phyloP scores from a whole-genome alignment of 2,888 invertebrate species.

The Crematogaster levior region DNA sequence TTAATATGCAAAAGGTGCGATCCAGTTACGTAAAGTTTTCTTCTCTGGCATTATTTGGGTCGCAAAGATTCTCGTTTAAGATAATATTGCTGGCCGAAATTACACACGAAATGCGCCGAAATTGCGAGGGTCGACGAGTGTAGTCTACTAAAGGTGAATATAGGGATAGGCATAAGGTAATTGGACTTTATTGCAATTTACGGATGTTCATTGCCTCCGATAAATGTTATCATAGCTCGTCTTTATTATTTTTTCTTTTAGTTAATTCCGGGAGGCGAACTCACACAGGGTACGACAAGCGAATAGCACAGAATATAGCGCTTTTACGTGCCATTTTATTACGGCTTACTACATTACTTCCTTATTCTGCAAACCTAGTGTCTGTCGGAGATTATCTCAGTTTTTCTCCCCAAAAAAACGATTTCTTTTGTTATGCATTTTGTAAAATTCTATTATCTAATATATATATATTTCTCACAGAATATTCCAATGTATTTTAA shows the following conservation, averaged over 20 bases:
- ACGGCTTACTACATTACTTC: conserved; percentile 31
- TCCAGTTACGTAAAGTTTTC: conserved; percentile 32
- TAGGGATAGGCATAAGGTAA: not conserved
- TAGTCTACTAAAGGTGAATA: conserved; percentile 16
- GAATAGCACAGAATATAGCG: not conserved
- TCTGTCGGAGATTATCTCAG: conserved; percentile 19
- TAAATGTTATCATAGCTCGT: conserved; percentile 56
- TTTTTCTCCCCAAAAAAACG: not conserved
- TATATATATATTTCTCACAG: not conserved
- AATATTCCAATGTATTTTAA: not conserved
- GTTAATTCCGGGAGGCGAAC: conserved; percentile 45
- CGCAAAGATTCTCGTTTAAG: conserved; percentile 45
- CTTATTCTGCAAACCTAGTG: conserved; percentile 13
- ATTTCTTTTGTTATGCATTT: not conserved
- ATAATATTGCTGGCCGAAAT: conserved; percentile 52
- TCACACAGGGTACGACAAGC: not conserved
- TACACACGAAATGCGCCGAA: conserved; percentile 51
- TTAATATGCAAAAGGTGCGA: conserved; percentile 7
- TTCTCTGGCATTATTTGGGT: conserved; percentile 21
- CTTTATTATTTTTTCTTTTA: conserved; percentile 56
- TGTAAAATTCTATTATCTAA: not conserved
- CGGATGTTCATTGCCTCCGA: conserved; percentile 23
- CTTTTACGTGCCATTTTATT: conserved; percentile 40
- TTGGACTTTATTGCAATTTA: conserved; percentile 49
- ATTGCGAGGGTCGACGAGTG: conserved; percentile 16